These are phyloP conservation scores for Agrypnus murinus DNA, from an alignment of 2,888 invertebrate species.

Conservation along the genomic window DNA sequence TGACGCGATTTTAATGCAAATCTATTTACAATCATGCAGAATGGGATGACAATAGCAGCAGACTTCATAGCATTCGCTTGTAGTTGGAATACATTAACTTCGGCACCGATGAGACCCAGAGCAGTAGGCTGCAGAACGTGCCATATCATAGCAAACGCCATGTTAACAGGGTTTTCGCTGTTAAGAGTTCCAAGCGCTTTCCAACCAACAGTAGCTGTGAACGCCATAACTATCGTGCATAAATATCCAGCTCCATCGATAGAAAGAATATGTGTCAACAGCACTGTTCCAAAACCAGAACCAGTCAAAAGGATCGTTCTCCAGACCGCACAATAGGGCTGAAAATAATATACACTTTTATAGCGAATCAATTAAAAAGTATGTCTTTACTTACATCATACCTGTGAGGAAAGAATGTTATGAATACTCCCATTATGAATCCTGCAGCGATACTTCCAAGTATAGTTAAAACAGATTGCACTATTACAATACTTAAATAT, in stretches of 20 bases:
- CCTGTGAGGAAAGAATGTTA: conserved; percentile 12
- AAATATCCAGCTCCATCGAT: conserved; percentile 10
- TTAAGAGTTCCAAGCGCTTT: neutral
- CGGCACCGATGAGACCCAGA: conserved; percentile 1
- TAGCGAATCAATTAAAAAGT: neutral
- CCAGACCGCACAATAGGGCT: conserved; percentile 1
- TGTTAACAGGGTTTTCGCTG: neutral
- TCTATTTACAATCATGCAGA: neutral
- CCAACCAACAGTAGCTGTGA: conserved; percentile 5
- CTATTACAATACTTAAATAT: too few relatives aligned
- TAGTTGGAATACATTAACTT: neutral
- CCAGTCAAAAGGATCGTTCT: neutral
- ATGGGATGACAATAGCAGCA: neutral
- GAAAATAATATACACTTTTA: neutral
- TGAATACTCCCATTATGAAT: neutral
- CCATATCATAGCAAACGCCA: conserved; percentile 6
- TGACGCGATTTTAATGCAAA: neutral
- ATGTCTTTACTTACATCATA: conserved; percentile 7
- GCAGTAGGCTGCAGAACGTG: conserved; percentile 15
- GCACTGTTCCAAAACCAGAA: neutral
- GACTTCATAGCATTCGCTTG: neutral
- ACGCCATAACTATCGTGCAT: neutral
- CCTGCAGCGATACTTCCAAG: neutral
- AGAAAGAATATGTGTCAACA: neutral
- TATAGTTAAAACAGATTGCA: neutral